Base-by-base conservation (phyloP, 1,140 invertebrate species). In the Geopemphigus sp. region DNA sequence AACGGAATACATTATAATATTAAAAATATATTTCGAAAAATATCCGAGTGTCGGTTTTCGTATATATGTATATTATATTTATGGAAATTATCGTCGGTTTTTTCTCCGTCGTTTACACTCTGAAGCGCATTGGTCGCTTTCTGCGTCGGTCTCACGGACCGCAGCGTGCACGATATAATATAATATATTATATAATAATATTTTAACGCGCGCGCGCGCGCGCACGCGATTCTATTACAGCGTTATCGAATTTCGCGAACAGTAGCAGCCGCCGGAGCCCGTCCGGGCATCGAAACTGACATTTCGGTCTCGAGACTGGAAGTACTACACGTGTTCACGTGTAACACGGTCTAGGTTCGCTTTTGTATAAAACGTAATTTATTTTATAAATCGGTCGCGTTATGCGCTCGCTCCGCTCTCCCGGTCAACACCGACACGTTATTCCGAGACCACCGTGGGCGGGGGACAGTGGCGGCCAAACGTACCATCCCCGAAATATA, bases 171-270 rank as follows among this genome's bases (percentile, higher is more conserved):
- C 8, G 8, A 39, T 39, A 3, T 4, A 39, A 39, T 8, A 8
- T 3, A 39, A 39, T 39, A 39, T 39, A 39, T 50, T 50, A n/a
- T 47, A 68, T 6, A 61, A 15, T 17, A n/a, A n/a, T n/a, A n/a
- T n/a, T n/a, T n/a, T n/a, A n/a, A n/a, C n/a, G n/a, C n/a, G n/a
- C n/a, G n/a, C n/a, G n/a, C n/a, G n/a, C n/a, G n/a, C n/a, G n/a
- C n/a, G 57, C 24, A 32, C 64, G 39, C 64, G 14, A 68, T 24
- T 24, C 5, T 11, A 50, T 47, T 68, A 47, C 64, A 68, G 64
- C 64, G 64, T 15, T 68, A 68, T 68, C 64, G 64, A 68, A 45
- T 68, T 68, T 47, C 64, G 12, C 45, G 47, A 68, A 68, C 64
- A 47, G 64, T 68, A 68, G 64, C 64, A 22, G 22, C 10, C 39